Evolutionary conservation across 2,797 vertebrate species (phyloP), one percentile per base, ranked within the genome.

Genomic region (Anguilla obscura): DNA sequence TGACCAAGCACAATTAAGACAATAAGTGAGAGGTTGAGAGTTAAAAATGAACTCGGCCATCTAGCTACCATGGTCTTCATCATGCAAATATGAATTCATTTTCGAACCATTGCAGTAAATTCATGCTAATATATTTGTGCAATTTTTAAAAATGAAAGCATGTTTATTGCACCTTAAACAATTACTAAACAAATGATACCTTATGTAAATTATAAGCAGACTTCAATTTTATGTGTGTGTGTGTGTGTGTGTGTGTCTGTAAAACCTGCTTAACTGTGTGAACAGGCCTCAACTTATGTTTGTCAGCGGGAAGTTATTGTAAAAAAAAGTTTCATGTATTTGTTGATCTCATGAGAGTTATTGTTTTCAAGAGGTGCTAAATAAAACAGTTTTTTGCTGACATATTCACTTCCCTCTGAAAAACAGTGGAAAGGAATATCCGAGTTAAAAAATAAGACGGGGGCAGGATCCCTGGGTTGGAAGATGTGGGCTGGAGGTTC

Each of bases 401-500:
- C 14, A 63, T 50, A 54, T 33, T 27, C 80, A 82, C 45, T 18
- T 56, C 58, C 27, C 27, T 60, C n/a, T 86, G 71, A 88, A 74
- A 74, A 60, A 21, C n/a, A n/a, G 63, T 12, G 3, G n/a, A 56
- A 80, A n/a, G 50, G 45, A 56, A 80, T 33, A 33, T 8, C 27
- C 16, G 40, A 18, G 60, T 69, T 30, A 21, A 52, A n/a, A 24
- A 63, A 45, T 24, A 52, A 82, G 40, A 82, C 48, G 54, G 76
- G 87, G 66, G 69, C 74, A 36, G 87, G 33, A 54, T 79, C 69
- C 50, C 74, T 58, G 48, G 1, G 33, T 88, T 40, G 14, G 45
- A 45, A 54, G 50, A 83, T 24, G 63, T 54, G 3, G 89, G 86
- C 93, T 95, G 95, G 95, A 95, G 94, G 94, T 94, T 93, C 93